A percentile compares a stretch with the other conserved stretches of the same genome.
These are phyloP conservation scores for Silurus meridionalis DNA, from an alignment of 2,113 vertebrate genomes.

Conservation along the genomic window DNA sequence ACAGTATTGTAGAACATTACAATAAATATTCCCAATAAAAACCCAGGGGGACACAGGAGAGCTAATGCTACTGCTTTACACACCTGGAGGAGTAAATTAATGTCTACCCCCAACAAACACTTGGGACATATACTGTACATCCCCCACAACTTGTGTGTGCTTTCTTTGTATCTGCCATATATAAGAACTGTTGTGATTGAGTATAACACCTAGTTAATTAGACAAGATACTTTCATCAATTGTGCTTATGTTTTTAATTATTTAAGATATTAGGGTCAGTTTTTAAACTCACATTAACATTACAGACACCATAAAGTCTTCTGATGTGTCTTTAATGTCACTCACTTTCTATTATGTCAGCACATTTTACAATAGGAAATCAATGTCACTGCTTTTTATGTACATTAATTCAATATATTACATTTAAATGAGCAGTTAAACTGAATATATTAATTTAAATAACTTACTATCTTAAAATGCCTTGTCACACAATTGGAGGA, in stretches of 20 bases:
- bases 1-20: slow-evolving; percentile 23
- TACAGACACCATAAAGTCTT: not conserved
- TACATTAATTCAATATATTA: slow-evolving; percentile 58
- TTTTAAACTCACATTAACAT: not conserved
- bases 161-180: not conserved
- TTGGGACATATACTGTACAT: not conserved
- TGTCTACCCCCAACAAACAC: slow-evolving; percentile 3
- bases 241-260: slow-evolving; percentile 1
- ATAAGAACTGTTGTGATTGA: not conserved
- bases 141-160: not conserved
- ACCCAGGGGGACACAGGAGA: slow-evolving; percentile 8
- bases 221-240: not conserved
- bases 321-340: not conserved
- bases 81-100: slow-evolving; percentile 36
- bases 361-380: slow-evolving; percentile 1
- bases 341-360: not conserved
- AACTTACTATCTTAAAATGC: slow-evolving; percentile 13
- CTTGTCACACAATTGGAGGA: not conserved
- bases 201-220: not conserved
- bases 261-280: not conserved
- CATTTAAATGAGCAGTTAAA: slow-evolving; percentile 58
- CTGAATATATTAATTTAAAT: slow-evolving; percentile 41
- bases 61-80: slow-evolving; percentile 13
- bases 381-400: not conserved
- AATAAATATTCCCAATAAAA: slow-evolving; percentile 53